Evolutionary conservation across 1,140 invertebrate species (phyloP).

Genomic region (Drosophila mayri): DNA sequence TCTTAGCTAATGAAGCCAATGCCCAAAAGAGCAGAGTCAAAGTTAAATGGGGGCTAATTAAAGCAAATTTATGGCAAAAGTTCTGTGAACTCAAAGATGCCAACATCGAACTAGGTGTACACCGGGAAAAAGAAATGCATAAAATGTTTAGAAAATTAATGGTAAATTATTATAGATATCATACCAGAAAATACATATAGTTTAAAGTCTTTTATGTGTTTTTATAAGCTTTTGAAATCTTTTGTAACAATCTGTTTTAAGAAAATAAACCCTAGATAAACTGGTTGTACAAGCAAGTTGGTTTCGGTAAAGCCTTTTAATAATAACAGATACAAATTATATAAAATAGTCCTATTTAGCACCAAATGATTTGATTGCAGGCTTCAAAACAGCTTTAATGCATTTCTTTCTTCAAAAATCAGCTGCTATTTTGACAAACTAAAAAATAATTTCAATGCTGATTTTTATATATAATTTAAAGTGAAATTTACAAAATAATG

Average conservation of each 20-base stretch:
- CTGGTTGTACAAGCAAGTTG: background rate
- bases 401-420: background rate
- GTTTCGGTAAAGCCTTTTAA: background rate
- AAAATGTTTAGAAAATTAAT: no score
- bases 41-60: constrained; percentile 38
- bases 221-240: background rate
- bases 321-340: background rate
- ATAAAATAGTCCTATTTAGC: no score
- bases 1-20: constrained; percentile 44
- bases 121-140: background rate
- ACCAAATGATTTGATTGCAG: background rate
- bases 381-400: background rate
- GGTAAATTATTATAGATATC: background rate
- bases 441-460: background rate
- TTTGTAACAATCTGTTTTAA: background rate
- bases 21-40: constrained; percentile 11
- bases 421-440: background rate
- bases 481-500: accelerated
- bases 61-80: constrained; percentile 47
- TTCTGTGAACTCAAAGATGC: constrained; percentile 33
- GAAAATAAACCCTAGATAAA: background rate
- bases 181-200: no score
- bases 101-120: constrained; percentile 2
- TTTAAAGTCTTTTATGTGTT: background rate
- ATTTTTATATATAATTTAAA: background rate